Percentiles rank a stretch among this genome's conserved stretches.
phyloP scores from a whole-genome alignment of 2,113 vertebrate species.

The Ibidorhyncha struthersii region DNA sequence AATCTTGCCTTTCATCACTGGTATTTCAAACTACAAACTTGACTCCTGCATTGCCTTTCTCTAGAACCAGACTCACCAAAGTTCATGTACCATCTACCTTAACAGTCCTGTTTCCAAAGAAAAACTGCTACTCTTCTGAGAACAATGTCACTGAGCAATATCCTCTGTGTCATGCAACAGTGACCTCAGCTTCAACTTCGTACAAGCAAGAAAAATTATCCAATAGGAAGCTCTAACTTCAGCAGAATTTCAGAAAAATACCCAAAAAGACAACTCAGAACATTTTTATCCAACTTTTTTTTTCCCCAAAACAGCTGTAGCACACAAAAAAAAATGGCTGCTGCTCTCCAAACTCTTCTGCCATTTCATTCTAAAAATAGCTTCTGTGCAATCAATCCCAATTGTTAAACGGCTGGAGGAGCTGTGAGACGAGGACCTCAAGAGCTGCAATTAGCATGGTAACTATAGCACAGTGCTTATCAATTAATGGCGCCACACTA shows the following conservation, averaged over 20 bases:
- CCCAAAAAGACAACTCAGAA: neutral
- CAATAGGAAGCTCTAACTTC: constrained; percentile 12
- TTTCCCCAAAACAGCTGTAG: constrained; percentile 33
- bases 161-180: neutral
- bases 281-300: neutral
- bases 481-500: neutral
- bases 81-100: neutral
- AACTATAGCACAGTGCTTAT: neutral
- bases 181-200: constrained; percentile 18
- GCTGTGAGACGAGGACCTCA: neutral
- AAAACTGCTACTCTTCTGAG: neutral
- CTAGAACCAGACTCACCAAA: neutral
- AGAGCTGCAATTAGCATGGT: constrained; percentile 36
- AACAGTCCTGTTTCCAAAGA: neutral
- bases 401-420: constrained; percentile 34
- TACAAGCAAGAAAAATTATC: neutral
- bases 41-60: neutral
- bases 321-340: constrained; percentile 20
- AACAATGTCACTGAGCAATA: accelerated
- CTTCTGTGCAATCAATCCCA: constrained; percentile 48
- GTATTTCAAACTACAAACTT: neutral
- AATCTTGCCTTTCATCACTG: neutral
- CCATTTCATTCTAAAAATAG: constrained; percentile 39
- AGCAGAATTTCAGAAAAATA: neutral
- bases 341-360: constrained; percentile 35